Evolutionary conservation across 2,888 invertebrate species (phyloP), one percentile per base, ranked within the genome.

Genomic region (Holacanthella duospinosa): DNA sequence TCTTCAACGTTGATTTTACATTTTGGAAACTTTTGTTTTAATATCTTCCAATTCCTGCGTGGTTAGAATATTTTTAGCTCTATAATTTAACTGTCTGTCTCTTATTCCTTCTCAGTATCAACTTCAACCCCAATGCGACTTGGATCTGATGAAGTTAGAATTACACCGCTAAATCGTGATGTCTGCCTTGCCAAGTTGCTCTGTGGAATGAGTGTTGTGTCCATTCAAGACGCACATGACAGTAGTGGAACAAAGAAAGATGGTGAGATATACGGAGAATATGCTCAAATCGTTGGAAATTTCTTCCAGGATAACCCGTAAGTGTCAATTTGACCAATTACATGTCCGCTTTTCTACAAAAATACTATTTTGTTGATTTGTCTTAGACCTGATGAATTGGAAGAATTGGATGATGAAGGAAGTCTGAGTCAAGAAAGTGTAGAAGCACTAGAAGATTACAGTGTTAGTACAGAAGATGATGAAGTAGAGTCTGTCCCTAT

Each of bases 381-480:
- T 16, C 26, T 19, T 28, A 66, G 66, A 19, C 48, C 59, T 60
- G 68, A 64, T 16, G 64, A 68, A 21, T 48, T 48, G 6, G 12
- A 48, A 16, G 48, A 48, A 48, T 9, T 21, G 19, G 48, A 48
- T 48, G 48, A 48, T 55, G 68, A 65, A 1, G 67, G 65, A 44
- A 24, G 55, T 12, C 61, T 65, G 26, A 68, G 68, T 56, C 53
- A 55, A 28, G 68, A 68, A 48, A 68, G 66, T 53, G 62, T 66
- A 29, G 68, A 68, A 48, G 64, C 64, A n/a, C 65, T 65, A 56
- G 65, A 66, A 16, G 68, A 68, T 55, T 68, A 68, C 62, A 68
- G 68, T 25, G 25, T 62, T 12, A 48, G 48, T 21, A 48, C 12
- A 16, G 48, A 48, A 21, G 65, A 65, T 21, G 63, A 48, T 4